Evolutionary conservation across 2,888 invertebrate genomes (phyloP).

Genomic region (Agonopterix heracliana): DNA sequence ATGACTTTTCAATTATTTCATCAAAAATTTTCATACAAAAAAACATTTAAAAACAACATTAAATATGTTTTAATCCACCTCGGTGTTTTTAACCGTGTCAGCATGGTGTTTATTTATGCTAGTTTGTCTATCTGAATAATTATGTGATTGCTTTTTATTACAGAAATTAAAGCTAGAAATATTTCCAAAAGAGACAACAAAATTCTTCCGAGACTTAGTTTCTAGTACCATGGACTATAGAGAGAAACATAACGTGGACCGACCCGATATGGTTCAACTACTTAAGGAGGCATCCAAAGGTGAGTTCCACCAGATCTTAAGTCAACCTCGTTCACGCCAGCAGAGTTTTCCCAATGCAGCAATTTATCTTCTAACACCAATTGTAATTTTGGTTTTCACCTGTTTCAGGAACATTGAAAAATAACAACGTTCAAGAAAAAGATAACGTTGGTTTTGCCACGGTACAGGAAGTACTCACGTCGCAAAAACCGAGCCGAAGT

Average conservation of each 20-base stretch:
- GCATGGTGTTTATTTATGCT: too few relatives aligned
- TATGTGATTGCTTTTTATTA: too few relatives aligned
- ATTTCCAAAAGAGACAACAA: constrained; percentile 24
- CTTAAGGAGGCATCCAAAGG: constrained; percentile 66
- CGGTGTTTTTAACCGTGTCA: too few relatives aligned
- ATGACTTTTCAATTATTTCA: too few relatives aligned
- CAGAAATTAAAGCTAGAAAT: constrained; percentile 36
- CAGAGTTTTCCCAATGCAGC: too few relatives aligned
- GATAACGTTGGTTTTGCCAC: constrained; percentile 22
- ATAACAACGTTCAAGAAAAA: constrained; percentile 12
- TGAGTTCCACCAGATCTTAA: constrained; percentile 11
- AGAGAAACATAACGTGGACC: too few relatives aligned
- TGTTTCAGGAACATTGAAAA: constrained; percentile 24
- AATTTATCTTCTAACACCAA: too few relatives aligned
- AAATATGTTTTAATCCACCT: too few relatives aligned
- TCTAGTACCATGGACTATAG: constrained; percentile 49
- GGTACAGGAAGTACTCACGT: constrained; percentile 22
- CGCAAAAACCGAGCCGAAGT: constrained; percentile 22
- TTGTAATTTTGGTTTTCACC: background rate
- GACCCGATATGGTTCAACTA: constrained; percentile 77
- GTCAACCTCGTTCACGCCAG: too few relatives aligned
- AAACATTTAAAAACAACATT: too few relatives aligned
- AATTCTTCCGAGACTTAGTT: constrained; percentile 42
- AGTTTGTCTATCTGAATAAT: too few relatives aligned
- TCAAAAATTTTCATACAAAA: too few relatives aligned